Evolutionary conservation across 92 coral and sea anemone genomes (phyloP).

Genomic region (Phenganax marumi): DNA sequence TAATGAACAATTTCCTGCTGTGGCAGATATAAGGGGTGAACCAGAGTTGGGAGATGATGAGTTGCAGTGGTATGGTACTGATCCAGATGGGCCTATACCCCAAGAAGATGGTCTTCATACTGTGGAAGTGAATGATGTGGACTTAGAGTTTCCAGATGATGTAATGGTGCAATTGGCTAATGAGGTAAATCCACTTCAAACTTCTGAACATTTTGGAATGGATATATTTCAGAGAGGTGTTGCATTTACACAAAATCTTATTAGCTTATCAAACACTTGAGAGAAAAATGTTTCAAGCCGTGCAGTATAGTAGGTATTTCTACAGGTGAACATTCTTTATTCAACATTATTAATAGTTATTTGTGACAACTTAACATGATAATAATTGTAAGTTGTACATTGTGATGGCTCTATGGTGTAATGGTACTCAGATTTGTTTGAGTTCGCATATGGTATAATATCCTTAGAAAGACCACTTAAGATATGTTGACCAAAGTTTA

Average conservation of each 20-base stretch:
- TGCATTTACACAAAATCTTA: constrained; percentile 25
- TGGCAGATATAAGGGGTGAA: constrained; percentile 67
- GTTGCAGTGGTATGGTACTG: constrained; percentile 65
- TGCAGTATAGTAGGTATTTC: background rate
- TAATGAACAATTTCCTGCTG: too few species aligned
- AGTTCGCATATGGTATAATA: too few species aligned
- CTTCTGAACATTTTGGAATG: constrained; percentile 54
- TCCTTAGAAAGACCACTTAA: too few species aligned
- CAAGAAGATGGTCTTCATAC: constrained; percentile 63
- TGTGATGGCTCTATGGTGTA: background rate
- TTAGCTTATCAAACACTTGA: background rate
- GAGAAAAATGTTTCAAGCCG: background rate
- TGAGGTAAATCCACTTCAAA: constrained; percentile 59
- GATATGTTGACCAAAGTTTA: too few species aligned
- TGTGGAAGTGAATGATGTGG: constrained; percentile 60
- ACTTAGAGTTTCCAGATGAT: constrained; percentile 51
- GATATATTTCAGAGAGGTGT: constrained; percentile 60
- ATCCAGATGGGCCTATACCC: constrained; percentile 67
- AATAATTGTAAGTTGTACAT: background rate
- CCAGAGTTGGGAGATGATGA: constrained; percentile 50
- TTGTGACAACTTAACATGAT: too few species aligned
- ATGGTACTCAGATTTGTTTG: too few species aligned
- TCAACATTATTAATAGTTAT: too few species aligned
- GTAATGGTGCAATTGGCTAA: constrained; percentile 45
- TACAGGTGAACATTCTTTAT: background rate